Evolutionary conservation across 2,113 vertebrate species (phyloP).

Genomic region (Lynx canadensis): DNA sequence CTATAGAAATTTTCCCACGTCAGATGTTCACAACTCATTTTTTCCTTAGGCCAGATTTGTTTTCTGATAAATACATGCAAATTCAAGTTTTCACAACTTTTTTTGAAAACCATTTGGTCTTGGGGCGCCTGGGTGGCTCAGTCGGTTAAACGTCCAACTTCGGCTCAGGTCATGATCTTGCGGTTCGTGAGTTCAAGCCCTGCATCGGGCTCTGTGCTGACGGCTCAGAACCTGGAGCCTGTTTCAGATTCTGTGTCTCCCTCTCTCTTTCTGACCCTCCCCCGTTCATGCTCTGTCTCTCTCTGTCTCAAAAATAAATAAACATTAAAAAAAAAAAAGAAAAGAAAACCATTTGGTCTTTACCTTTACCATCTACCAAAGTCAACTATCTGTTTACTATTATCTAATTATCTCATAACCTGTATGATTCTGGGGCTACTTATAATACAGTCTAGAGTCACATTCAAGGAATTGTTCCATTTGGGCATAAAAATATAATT

Average conservation of each 20-base stretch:
- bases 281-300: too few species aligned
- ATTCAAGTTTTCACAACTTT: neutral
- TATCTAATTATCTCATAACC: neutral
- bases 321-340: too few species aligned
- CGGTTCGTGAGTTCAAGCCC: too few species aligned
- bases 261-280: too few species aligned
- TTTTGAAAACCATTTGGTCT: neutral
- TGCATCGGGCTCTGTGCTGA: too few species aligned
- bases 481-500: slow-evolving; percentile 46
- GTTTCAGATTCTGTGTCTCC: too few species aligned
- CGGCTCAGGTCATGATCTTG: too few species aligned
- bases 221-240: too few species aligned
- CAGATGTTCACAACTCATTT: neutral
- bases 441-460: neutral
- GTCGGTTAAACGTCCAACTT: too few species aligned
- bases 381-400: neutral
- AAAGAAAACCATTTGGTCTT: neutral
- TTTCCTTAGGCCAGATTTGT: neutral
- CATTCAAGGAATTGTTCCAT: slow-evolving; percentile 1
- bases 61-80: neutral
- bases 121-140: neutral
- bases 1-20: neutral
- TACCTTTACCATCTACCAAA: neutral
- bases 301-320: too few species aligned
- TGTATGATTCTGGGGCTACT: neutral